Percentiles rank a stretch among this genome's conserved stretches.
Conservation (phyloP, 2,888 invertebrate species). For the Leucoma salicis region DNA sequence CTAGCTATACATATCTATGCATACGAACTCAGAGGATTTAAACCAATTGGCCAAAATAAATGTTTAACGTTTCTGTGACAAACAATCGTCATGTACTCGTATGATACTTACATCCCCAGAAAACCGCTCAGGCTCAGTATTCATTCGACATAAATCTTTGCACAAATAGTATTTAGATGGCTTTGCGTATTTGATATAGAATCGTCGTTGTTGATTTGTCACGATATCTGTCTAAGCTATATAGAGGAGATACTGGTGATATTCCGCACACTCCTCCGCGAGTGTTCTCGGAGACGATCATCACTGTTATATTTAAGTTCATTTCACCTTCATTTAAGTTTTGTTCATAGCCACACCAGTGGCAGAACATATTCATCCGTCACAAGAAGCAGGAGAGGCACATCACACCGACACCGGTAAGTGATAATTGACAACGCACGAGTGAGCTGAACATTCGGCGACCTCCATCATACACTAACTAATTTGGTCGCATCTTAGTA, state of each 20-base stretch:
- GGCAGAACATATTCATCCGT: conserved; percentile 61
- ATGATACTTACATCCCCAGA: conserved; percentile 12
- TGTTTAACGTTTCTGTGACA: no score
- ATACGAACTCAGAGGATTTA: no score
- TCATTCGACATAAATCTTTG: conserved; percentile 51
- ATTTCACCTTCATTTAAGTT: conserved; percentile 48
- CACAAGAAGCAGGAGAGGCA: conserved; percentile 46
- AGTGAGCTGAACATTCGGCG: neutral
- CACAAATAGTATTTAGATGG: conserved; percentile 68
- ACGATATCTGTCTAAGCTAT: conserved; percentile 53
- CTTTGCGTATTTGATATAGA: conserved; percentile 69
- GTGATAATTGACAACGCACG: conserved; percentile 28
- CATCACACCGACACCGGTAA: conserved; percentile 59
- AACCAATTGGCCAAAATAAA: no score
- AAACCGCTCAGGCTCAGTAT: conserved; percentile 26
- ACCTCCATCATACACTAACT: conserved; percentile 3
- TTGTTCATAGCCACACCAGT: conserved; percentile 76
- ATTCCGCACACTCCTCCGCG: conserved; percentile 63
- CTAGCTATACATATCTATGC: no score
- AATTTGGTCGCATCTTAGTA: neutral
- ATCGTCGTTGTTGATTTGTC: conserved; percentile 59
- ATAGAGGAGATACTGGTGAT: conserved; percentile 46
- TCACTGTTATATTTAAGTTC: conserved; percentile 59
- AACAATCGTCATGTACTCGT: no score
- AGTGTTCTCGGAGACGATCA: conserved; percentile 60